These are phyloP conservation scores for Lepetodrilus schrolli DNA, from an alignment of 2,888 invertebrate species.

Conservation along the genomic window DNA sequence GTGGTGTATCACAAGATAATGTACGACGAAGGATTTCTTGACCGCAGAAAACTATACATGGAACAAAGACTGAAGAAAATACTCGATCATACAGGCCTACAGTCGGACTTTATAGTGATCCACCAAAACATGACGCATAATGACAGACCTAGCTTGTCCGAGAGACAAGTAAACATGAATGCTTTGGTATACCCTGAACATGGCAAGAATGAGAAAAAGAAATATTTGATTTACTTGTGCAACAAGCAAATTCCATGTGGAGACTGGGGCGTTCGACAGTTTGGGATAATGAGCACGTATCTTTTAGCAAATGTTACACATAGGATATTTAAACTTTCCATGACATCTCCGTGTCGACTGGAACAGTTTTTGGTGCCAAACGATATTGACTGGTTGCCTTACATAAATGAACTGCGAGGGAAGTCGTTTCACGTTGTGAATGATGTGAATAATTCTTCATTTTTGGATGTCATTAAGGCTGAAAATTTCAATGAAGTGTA, in stretches of 20 bases:
- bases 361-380: neutral
- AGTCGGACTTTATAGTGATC: too few relatives aligned
- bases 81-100: too few relatives aligned
- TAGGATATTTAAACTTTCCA: conserved; percentile 1
- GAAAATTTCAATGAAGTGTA: neutral
- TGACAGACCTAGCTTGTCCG: too few relatives aligned
- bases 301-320: conserved; percentile 4
- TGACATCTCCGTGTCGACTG: neutral
- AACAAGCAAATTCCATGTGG: neutral
- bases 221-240: neutral
- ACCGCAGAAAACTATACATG: too few relatives aligned
- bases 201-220: neutral
- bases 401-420: neutral
- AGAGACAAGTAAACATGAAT: too few relatives aligned
- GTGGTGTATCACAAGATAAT: too few relatives aligned
- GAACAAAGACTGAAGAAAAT: too few relatives aligned
- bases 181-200: too few relatives aligned
- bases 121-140: too few relatives aligned
- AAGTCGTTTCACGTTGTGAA: neutral
- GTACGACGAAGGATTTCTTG: too few relatives aligned
- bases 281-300: neutral
- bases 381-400: neutral
- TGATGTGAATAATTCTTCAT: neutral
- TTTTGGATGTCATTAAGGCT: neutral
- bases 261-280: neutral